Conservation (phyloP, 2,797 vertebrate species). For the Phataginus tetradactyla region DNA sequence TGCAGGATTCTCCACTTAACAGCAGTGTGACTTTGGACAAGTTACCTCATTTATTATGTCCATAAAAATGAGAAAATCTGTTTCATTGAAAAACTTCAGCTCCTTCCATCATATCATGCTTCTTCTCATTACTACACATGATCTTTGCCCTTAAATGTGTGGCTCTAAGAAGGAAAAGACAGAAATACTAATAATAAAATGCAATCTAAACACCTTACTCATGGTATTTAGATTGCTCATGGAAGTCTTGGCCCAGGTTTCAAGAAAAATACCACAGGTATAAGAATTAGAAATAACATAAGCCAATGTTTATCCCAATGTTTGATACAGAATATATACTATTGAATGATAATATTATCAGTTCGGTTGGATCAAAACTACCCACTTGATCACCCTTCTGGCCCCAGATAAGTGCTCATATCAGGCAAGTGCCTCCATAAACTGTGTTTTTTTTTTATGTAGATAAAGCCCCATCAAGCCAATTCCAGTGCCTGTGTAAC, state of each 20-base stretch:
- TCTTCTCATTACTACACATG: neutral
- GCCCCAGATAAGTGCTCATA: neutral
- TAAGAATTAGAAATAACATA: slow-evolving; percentile 20
- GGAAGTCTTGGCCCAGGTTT: neutral
- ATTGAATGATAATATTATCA: neutral
- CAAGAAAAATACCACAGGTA: neutral
- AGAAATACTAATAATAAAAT: slow-evolving; percentile 53
- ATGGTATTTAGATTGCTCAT: neutral
- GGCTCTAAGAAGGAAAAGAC: neutral
- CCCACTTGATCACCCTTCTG: neutral
- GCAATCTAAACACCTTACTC: neutral
- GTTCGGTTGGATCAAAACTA: neutral
- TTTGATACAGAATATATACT: neutral
- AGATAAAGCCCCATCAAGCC: neutral
- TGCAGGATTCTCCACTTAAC: neutral
- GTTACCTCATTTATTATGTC: neutral
- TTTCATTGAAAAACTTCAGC: neutral
- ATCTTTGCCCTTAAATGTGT: neutral
- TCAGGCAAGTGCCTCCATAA: neutral
- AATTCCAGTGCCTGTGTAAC: neutral
- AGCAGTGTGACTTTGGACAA: neutral
- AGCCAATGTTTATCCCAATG: neutral
- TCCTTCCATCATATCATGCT: neutral
- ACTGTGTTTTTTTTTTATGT: neutral
- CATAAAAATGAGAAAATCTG: neutral